A percentile compares a stretch with the other conserved stretches of the same genome.
Conservation (phyloP, 2,113 vertebrate species). For the Nipponia nippon region DNA sequence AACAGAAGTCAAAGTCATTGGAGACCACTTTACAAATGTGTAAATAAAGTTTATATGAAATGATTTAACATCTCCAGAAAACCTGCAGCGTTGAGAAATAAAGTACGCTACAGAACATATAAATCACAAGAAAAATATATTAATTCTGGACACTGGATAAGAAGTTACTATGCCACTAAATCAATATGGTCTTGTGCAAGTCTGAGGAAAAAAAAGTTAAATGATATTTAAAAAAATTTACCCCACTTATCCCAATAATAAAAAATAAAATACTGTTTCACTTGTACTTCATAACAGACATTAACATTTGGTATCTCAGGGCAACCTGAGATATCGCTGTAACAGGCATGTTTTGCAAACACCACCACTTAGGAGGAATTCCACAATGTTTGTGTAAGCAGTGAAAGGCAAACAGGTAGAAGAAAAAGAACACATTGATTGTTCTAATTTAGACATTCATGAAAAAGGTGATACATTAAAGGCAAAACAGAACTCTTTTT, state of each 20-base stretch:
- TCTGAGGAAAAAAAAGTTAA: background rate
- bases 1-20: background rate
- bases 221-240: background rate
- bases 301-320: background rate
- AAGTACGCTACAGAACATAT: background rate
- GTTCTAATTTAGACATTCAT: background rate
- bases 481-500: background rate
- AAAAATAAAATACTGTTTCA: background rate
- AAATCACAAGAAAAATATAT: background rate
- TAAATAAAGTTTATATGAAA: background rate
- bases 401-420: background rate
- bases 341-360: background rate
- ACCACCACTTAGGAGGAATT: background rate
- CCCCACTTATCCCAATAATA: background rate
- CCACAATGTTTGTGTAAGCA: background rate
- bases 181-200: background rate
- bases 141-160: background rate
- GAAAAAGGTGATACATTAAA: background rate
- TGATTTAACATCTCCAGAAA: background rate
- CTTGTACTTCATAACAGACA: fast-evolving
- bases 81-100: background rate
- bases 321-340: background rate
- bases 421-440: background rate
- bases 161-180: background rate
- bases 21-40: background rate